Conservation (phyloP, 2,888 invertebrate species). For the Hetaerina titia region DNA sequence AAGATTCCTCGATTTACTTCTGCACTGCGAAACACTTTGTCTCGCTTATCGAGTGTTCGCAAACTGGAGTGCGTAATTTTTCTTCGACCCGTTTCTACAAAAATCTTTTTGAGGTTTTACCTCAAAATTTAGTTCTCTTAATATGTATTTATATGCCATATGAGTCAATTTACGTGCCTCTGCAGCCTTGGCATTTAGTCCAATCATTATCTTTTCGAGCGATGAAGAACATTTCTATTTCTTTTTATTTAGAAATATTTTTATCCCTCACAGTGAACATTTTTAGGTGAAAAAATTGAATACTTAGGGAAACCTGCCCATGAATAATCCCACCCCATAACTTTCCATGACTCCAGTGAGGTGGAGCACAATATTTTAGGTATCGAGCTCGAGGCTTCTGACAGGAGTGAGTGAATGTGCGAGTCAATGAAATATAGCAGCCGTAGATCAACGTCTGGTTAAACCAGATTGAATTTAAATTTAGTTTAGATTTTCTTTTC, state of each 20-base stretch:
- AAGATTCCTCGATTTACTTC: neutral
- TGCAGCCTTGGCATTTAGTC: neutral
- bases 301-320: neutral
- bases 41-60: constrained; percentile 14
- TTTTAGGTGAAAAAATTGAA: neutral
- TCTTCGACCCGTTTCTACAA: neutral
- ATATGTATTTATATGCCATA: neutral
- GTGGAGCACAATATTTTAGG: neutral
- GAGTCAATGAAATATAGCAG: neutral
- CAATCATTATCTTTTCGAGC: neutral
- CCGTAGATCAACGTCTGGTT: neutral
- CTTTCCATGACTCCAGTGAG: neutral
- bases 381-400: neutral
- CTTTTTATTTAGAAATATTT: neutral
- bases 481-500: neutral
- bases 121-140: neutral
- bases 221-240: neutral
- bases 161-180: neutral
- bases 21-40: neutral
- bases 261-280: neutral
- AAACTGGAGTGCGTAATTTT: neutral
- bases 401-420: neutral
- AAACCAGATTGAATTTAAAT: neutral
- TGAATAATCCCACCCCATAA: neutral
- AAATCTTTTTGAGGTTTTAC: neutral